Base-by-base conservation (phyloP, 1,140 invertebrate species). In the Bilobella aurantiaca region DNA sequence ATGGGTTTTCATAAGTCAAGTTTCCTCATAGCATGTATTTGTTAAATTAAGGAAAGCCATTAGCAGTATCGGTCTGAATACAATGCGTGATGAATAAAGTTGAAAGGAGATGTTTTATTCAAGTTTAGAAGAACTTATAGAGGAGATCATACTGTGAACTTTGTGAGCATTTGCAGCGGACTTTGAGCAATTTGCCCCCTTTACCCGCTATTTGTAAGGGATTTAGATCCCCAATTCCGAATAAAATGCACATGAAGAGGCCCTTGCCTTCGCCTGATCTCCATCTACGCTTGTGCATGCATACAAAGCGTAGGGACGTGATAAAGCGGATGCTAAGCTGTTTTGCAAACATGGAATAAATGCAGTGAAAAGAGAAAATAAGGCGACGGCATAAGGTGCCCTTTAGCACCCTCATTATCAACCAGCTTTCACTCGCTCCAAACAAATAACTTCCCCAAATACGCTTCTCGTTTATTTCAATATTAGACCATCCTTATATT, bases 171-270 rank as follows among this genome's bases (percentile, higher is more conserved):
- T 42, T 18, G 34, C 18, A 12, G 23, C 14, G 49, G 49, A 12
- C 49, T 53, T 53, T 12, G 14, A 53, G 49, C 49, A 53, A 53
- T 16, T 53, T 53, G 14, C 12, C 12, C 23, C 23, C 21, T n/a
- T n/a, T 23, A 5, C 49, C 8, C 25, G 49, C 14, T 53, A 18
- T 53, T 14, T 53, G 21, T 5, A 12, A 23, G 49, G 49, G 23
- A 16, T 53, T 53, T 53, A 14, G 5, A 16, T 53, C 25, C 25
- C 25, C 25, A 23, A 53, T 53, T 23, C 49, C 21, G 25, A 53
- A 53, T 53, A 53, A 53, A 53, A 53, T 53, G 49, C 49, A 53
- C 49, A 53, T 53, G 49, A 12, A 53, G 14, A 53, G n/a, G n/a
- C n/a, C n/a, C n/a, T n/a, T n/a, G 49, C 23, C 25, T 53, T 23